Base-by-base conservation (phyloP, 2,797 vertebrate species). In the Gadopsis bispinosus region DNA sequence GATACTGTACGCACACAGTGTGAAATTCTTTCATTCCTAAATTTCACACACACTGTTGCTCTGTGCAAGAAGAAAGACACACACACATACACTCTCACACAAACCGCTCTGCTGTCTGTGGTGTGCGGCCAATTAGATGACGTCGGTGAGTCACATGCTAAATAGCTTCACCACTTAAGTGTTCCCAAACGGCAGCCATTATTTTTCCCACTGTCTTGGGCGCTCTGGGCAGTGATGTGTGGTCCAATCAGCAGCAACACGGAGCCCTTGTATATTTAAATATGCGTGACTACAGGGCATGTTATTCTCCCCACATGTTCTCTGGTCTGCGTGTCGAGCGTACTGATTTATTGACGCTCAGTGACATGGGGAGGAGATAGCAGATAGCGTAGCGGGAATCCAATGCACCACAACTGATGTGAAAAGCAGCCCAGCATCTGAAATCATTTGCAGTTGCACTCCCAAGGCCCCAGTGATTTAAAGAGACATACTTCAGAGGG, bases 261-360 rank as follows among this genome's bases (percentile, higher is more conserved):
- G 29, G 83, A 89, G 83, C 87, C 75, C 79, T 89, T 88, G 91
- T 91, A 88, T 81, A 87, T 91, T 91, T 79, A 93, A 92, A 93
- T 85, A 91, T 81, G 90, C 77, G 87, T 92, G 94, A 89, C 92
- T 83, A 61, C 84, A 72, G 88, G 81, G 81, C 91, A 87, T 88
- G 92, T 93, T 93, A 94, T 93, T 84, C 77, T 84, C 85, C 91
- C 93, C 92, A 92, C 91, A 93, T 94, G 92, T 92, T 92, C 86
- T 78, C 65, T 31, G 79, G 81, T 81, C 85, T 79, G 93, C 84
- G 85, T 79, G 84, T 43, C 62, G 81, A 91, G 88, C 77, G 56
- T 77, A 81, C 83, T 94, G 93, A 95, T 95, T 95, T 95, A 95
- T 93, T 87, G 91, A 91, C 84, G 81, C 88, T 88, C 87, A 56